These are phyloP conservation scores for Gopherus evgoodei DNA, from an alignment of 2,113 vertebrate genomes.

Conservation along the genomic window DNA sequence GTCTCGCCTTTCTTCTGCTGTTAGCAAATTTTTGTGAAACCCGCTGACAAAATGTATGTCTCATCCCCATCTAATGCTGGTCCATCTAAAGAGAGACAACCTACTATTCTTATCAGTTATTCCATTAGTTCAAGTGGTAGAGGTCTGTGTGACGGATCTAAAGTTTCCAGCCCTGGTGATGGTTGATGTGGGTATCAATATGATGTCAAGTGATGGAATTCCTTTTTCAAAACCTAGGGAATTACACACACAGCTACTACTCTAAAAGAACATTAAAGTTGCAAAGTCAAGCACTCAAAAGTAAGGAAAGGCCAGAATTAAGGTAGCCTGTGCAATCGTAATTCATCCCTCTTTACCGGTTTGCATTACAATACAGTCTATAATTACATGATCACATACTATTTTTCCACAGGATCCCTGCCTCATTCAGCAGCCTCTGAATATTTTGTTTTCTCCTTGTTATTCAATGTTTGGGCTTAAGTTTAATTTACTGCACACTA, in stretches of 20 bases:
- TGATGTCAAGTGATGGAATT: background rate
- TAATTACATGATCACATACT: accelerated
- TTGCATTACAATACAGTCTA: background rate
- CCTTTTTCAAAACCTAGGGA: background rate
- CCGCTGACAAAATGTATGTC: background rate
- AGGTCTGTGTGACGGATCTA: background rate
- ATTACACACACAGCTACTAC: background rate
- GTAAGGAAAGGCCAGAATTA: too few relatives aligned
- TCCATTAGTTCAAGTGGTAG: background rate
- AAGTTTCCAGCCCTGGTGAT: background rate
- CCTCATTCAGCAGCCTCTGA: background rate
- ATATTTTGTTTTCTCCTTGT: background rate
- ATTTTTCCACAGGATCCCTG: background rate
- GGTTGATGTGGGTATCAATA: background rate
- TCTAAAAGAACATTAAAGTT: background rate
- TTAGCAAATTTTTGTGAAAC: background rate
- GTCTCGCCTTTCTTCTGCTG: background rate
- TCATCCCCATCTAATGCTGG: background rate
- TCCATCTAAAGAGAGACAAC: background rate
- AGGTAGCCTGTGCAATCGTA: background rate
- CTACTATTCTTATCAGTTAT: background rate
- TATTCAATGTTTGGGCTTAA: background rate
- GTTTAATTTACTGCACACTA: background rate
- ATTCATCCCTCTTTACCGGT: background rate
- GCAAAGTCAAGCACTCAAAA: too few relatives aligned